Conservation (phyloP, 2,113 vertebrate genomes). For the Nesogale talazaci region DNA sequence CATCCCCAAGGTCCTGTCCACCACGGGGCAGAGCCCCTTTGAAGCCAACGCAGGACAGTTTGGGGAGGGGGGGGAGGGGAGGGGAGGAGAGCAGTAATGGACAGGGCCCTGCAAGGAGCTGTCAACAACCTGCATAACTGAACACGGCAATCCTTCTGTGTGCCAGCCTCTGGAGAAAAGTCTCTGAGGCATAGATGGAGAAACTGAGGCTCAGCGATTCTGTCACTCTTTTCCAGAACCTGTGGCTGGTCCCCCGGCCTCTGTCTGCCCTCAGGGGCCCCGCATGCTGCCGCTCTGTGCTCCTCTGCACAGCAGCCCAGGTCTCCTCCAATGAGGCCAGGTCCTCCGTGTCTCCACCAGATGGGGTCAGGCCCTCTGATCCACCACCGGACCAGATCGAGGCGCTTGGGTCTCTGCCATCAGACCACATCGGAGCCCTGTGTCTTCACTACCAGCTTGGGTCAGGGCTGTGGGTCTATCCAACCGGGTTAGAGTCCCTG, state of each 20-base stretch:
- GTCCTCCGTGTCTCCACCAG: neutral
- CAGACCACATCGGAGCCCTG: neutral
- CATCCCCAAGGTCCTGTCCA: neutral
- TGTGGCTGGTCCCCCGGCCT: neutral
- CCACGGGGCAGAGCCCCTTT: neutral
- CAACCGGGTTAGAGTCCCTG: too few relatives aligned
- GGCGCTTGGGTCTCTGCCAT: neutral
- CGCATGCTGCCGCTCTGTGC: neutral
- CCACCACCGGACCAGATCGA: too few relatives aligned
- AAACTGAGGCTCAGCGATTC: constrained; percentile 19
- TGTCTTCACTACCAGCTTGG: neutral
- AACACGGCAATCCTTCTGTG: neutral
- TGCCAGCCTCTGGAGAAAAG: neutral
- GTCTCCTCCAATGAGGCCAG: neutral
- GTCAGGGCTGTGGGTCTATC: too few relatives aligned
- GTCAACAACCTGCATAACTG: neutral
- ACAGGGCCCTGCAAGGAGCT: accelerated
- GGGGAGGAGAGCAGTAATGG: neutral
- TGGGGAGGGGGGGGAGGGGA: too few relatives aligned
- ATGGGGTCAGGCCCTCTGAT: neutral
- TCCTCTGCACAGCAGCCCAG: neutral
- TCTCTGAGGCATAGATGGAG: neutral
- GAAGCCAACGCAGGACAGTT: neutral
- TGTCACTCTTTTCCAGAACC: neutral
- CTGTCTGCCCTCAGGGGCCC: neutral